phyloP scores from a whole-genome alignment of 2,888 invertebrate species.

The Leucozona laternaria region DNA sequence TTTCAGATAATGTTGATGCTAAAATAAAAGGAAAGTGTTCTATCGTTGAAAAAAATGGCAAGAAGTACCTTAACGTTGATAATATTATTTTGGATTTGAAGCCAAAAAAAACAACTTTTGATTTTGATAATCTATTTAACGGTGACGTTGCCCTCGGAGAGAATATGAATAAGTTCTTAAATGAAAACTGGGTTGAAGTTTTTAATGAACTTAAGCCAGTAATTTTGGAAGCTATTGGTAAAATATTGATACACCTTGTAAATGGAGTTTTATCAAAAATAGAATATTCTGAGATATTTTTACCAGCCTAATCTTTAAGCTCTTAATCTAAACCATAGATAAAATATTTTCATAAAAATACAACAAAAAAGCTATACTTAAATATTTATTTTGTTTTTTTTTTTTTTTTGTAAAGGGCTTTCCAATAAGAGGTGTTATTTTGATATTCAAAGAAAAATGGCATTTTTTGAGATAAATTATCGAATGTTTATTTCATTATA shows the following conservation, averaged over 20 bases:
- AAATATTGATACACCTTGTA: conserved; percentile 81
- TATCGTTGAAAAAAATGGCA: conserved; percentile 75
- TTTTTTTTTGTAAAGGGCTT: too few relatives aligned
- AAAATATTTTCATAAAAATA: background rate
- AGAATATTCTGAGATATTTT: conserved; percentile 80
- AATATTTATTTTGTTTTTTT: too few relatives aligned
- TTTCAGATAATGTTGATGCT: conserved; percentile 69
- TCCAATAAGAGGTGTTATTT: too few relatives aligned
- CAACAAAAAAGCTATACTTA: background rate
- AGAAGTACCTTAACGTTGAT: conserved; percentile 74
- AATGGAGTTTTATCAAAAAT: conserved; percentile 81
- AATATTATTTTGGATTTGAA: conserved; percentile 76
- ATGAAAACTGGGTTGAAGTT: conserved; percentile 84
- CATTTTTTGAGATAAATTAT: too few relatives aligned
- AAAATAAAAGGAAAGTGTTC: conserved; percentile 63
- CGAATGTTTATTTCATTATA: too few relatives aligned
- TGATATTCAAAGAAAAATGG: too few relatives aligned
- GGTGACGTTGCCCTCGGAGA: conserved; percentile 83
- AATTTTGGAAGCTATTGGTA: conserved; percentile 81
- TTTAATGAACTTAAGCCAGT: conserved; percentile 82
- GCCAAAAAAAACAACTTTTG: conserved; percentile 77
- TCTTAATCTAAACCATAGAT: background rate
- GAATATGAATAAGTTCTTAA: conserved; percentile 82
- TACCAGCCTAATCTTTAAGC: conserved; percentile 34
- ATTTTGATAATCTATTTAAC: conserved; percentile 82